A percentile compares a stretch with the other conserved stretches of the same genome.
Conservation (phyloP, 2,797 vertebrate genomes). For the Crypturellus tataupa region DNA sequence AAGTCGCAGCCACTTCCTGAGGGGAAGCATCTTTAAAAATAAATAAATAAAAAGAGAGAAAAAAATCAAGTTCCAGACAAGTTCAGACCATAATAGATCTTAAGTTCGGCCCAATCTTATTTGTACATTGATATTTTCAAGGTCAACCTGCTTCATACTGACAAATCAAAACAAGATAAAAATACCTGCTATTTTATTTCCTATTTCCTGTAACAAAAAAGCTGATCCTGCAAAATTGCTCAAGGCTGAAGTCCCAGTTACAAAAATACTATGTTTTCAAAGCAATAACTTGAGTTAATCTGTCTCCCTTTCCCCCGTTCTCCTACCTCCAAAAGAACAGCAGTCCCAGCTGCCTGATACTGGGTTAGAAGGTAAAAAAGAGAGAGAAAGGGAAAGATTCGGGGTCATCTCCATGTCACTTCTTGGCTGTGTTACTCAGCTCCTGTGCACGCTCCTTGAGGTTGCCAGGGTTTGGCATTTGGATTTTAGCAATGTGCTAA, state of each 20-base stretch:
- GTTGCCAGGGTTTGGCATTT: constrained; percentile 92
- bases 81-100: neutral
- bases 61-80: neutral
- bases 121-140: neutral
- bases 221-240: neutral
- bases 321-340: neutral
- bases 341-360: constrained; percentile 82
- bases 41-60: neutral
- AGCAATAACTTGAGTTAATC: neutral
- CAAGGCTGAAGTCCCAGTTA: neutral
- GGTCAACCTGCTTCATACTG: neutral
- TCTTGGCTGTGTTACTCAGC: constrained; percentile 85
- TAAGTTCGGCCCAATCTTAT: neutral
- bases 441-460: constrained; percentile 78
- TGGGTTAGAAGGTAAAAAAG: constrained; percentile 75
- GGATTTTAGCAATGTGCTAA: constrained; percentile 87
- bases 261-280: neutral
- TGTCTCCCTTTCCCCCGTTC: neutral
- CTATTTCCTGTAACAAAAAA: neutral
- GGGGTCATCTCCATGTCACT: constrained; percentile 86
- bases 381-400: constrained; percentile 53
- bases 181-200: neutral
- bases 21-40: neutral
- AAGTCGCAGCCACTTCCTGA: neutral
- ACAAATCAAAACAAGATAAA: neutral